Base-by-base conservation (phyloP, 1,140 invertebrate species). In the Arion vulgaris region DNA sequence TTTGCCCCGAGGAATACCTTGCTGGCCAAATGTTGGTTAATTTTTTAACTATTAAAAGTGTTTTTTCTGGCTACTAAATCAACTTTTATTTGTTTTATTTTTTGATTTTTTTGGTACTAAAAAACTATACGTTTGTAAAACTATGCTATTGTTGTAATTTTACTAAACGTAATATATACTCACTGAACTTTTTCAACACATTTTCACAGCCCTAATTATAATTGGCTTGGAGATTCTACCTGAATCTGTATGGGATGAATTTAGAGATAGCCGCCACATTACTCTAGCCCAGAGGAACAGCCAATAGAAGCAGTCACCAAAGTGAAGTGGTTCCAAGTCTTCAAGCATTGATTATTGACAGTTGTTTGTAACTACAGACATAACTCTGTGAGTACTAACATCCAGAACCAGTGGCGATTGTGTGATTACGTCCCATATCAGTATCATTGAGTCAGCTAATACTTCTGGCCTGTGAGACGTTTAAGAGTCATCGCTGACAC, bases 191-290 rank as follows among this genome's bases (percentile, higher is more conserved):
- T 57, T 17, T 57, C 23, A 5, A 32, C 11, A 66, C 62, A 66
- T 66, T 19, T 66, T 51, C 39, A 51, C 78, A 80, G 78, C 78
- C 36, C 45, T 80, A 38, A 71, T 80, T 36, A 80, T 80, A 36
- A 71, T 80, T 71, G 78, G 78, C n/a, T 36, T 80, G 45, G 78
- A 80, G 45, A 80, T 80, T 34, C 66, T 80, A 45, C 78, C 78
- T 0, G 78, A 80, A 36, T 71, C 78, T 0, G 68, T 26, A 26
- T 80, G 78, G 78, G 78, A 80, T 49, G 66, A 69, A 17, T 71
- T 80, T 38, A 69, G 78, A 32, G 66, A 71, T 38, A 49, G 62
- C n/a, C 62, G 45, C 23, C 57, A 68, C 32, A 66, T 41, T 13
- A 41, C 74, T 23, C n/a, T 57, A 53, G 41, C 49, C 23, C 41